Conservation (phyloP, 2,113 vertebrate species). For the Passer montanus region DNA sequence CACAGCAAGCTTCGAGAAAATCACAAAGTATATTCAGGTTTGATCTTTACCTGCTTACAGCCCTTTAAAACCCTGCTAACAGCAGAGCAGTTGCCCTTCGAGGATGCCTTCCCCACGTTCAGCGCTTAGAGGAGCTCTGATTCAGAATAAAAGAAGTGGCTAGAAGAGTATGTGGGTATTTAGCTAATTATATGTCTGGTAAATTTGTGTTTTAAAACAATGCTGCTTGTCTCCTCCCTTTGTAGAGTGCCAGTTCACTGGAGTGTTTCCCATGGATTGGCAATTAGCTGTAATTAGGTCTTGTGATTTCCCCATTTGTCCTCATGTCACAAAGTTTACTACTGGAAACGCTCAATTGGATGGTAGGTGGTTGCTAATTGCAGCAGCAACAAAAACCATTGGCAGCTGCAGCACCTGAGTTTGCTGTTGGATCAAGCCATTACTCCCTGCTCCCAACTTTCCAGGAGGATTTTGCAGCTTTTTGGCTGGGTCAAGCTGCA, state of each 20-base stretch:
- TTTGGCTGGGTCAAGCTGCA: not conserved
- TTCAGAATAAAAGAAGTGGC: constrained; percentile 49
- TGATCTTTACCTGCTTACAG: not conserved
- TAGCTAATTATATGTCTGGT: constrained; percentile 71
- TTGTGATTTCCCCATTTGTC: constrained; percentile 73
- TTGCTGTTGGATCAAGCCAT: not conserved
- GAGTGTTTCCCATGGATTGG: constrained; percentile 70
- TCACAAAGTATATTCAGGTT: not conserved
- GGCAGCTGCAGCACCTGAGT: constrained; percentile 24
- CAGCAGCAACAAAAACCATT: constrained; percentile 68
- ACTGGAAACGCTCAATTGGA: constrained; percentile 43
- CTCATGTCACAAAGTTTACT: constrained; percentile 70
- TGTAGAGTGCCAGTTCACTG: constrained; percentile 72
- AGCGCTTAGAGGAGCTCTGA: constrained; percentile 42
- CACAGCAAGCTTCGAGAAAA: not conserved
- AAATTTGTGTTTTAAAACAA: constrained; percentile 75
- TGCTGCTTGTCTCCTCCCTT: constrained; percentile 69
- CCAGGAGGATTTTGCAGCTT: constrained; percentile 46
- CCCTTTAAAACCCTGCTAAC: not conserved
- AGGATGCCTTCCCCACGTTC: not conserved
- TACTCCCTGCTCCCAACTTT: constrained; percentile 25
- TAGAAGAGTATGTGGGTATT: constrained; percentile 59
- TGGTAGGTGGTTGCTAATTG: constrained; percentile 55
- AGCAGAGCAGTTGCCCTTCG: not conserved
- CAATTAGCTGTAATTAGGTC: constrained; percentile 75